A percentile compares a stretch with the other conserved stretches of the same genome.
phyloP scores from a whole-genome alignment of 2,797 vertebrate species.

The Lacerta viridis region DNA sequence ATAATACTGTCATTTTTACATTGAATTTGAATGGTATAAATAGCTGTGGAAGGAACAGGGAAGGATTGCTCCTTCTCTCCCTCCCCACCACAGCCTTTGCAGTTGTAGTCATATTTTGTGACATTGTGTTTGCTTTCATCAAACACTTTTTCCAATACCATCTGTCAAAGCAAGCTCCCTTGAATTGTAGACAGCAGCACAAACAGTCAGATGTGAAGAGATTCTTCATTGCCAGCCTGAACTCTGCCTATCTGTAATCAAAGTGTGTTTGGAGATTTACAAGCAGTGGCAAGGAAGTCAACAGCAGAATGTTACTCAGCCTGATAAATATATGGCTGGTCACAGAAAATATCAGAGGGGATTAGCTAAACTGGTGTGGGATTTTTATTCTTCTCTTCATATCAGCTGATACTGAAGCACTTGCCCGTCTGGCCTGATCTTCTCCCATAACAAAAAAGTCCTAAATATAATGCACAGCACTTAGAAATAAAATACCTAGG shows the following conservation, averaged over 20 bases:
- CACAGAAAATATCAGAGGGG: conserved; percentile 55
- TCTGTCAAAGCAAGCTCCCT: conserved; percentile 14
- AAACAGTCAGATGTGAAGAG: conserved; percentile 1
- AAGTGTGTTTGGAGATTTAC: conserved; percentile 40
- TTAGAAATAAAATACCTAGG: background rate
- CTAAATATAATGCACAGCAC: background rate
- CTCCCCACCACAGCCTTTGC: background rate
- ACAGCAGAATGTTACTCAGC: conserved; percentile 50
- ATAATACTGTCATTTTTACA: background rate
- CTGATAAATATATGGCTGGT: conserved; percentile 47
- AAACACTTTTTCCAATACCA: conserved; percentile 13
- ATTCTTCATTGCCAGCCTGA: conserved; percentile 23
- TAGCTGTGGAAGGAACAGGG: conserved; percentile 4
- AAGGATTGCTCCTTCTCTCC: background rate
- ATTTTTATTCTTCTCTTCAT: conserved; percentile 18
- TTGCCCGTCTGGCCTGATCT: conserved; percentile 30
- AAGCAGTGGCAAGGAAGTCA: conserved; percentile 44
- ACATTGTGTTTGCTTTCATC: conserved; percentile 15
- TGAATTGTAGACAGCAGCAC: background rate
- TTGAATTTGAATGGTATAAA: background rate
- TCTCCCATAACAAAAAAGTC: background rate
- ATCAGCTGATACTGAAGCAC: background rate
- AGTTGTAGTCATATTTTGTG: conserved; percentile 26
- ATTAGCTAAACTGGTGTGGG: conserved; percentile 51
- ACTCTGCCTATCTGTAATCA: conserved; percentile 41